phyloP scores from a whole-genome alignment of 1,140 invertebrate genomes.

The Heliothis subflexa region DNA sequence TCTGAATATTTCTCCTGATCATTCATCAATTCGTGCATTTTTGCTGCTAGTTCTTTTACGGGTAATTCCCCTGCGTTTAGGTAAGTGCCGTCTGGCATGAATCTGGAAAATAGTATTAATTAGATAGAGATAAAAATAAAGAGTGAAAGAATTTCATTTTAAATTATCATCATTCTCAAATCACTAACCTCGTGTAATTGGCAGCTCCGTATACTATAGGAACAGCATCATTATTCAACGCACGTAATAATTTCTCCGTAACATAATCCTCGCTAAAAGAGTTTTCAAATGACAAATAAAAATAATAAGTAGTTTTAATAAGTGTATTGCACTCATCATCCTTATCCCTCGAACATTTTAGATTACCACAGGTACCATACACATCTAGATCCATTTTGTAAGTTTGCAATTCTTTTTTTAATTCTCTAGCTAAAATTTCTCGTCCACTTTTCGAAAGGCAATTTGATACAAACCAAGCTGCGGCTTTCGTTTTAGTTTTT shows the following conservation, averaged over 20 bases:
- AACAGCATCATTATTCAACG: constrained; percentile 80
- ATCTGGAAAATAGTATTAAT: constrained; percentile 41
- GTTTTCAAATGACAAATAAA: constrained; percentile 92
- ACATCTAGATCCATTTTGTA: constrained; percentile 87
- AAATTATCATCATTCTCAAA: neutral
- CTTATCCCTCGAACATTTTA: constrained; percentile 67
- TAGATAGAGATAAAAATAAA: too few species aligned
- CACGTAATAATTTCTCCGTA: constrained; percentile 88
- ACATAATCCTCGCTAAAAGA: constrained; percentile 88
- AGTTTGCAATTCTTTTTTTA: constrained; percentile 85
- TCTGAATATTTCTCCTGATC: constrained; percentile 52
- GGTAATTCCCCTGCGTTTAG: constrained; percentile 54
- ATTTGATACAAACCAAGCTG: constrained; percentile 90
- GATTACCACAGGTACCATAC: constrained; percentile 89
- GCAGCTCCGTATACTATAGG: constrained; percentile 84
- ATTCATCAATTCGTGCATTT: constrained; percentile 56
- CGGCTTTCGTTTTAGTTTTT: constrained; percentile 82
- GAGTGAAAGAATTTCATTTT: neutral
- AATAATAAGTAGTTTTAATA: constrained; percentile 87
- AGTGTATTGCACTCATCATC: constrained; percentile 77
- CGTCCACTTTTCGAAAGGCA: constrained; percentile 87
- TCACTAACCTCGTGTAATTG: constrained; percentile 71
- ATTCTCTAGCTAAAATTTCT: constrained; percentile 86
- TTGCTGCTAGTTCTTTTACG: constrained; percentile 46
- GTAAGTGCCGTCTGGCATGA: constrained; percentile 63